phyloP scores from a whole-genome alignment of 2,888 invertebrate species.

The Tolmerus cingulatus region DNA sequence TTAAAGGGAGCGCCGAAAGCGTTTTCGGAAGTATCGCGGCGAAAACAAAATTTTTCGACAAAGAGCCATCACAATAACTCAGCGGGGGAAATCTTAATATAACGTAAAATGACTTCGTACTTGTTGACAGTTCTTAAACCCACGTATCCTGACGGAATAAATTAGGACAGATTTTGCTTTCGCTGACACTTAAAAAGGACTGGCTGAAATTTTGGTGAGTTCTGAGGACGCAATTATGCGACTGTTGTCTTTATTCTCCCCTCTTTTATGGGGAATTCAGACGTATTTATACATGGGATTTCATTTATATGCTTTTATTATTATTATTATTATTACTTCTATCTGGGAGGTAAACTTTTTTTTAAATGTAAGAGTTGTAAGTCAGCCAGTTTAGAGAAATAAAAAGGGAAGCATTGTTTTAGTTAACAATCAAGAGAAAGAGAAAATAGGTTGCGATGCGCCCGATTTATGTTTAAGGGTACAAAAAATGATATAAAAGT shows the following conservation, averaged over 20 bases:
- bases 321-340: too few relatives aligned
- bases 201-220: background rate
- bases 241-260: background rate
- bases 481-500: too few relatives aligned
- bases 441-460: too few relatives aligned
- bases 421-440: too few relatives aligned
- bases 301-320: background rate
- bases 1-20: background rate
- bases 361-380: background rate
- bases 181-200: background rate
- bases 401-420: too few relatives aligned
- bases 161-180: background rate
- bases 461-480: too few relatives aligned
- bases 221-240: background rate
- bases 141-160: background rate
- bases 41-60: background rate
- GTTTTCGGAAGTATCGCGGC: background rate
- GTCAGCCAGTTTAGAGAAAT: background rate
- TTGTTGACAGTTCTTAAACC: background rate
- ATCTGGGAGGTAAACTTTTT: background rate
- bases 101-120: background rate
- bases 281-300: background rate
- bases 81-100: background rate
- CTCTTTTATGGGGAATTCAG: background rate
- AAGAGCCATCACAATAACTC: background rate